A percentile compares a stretch with the other conserved stretches of the same genome.
phyloP scores from a whole-genome alignment of 2,113 vertebrate species.

The Lasiurus borealis region DNA sequence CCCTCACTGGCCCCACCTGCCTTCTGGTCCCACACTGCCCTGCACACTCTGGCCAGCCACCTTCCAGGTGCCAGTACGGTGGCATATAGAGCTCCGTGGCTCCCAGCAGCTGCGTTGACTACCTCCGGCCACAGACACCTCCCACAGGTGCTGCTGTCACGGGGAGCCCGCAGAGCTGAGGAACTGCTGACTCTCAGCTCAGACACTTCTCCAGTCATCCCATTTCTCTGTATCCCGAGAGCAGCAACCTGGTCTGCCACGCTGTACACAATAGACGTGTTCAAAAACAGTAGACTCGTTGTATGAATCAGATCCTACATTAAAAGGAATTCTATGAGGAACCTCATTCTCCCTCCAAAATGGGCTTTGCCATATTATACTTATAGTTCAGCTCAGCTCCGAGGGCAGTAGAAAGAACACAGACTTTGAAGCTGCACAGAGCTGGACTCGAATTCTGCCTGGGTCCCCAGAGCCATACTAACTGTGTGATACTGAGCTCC shows the following conservation, averaged over 20 bases:
- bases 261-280: too few relatives aligned
- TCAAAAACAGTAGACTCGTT: neutral
- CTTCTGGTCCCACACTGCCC: neutral
- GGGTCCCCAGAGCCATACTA: neutral
- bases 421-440: neutral
- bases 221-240: neutral
- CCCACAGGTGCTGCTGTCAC: neutral
- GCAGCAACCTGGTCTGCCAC: neutral
- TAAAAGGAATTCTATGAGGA: neutral
- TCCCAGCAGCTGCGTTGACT: neutral
- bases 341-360: neutral
- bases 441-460: neutral
- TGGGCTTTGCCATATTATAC: neutral
- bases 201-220: neutral
- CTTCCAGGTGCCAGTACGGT: too few relatives aligned
- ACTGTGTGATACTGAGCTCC: neutral
- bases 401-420: neutral
- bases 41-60: neutral
- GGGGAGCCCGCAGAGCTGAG: neutral
- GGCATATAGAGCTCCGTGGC: neutral
- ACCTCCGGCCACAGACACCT: neutral
- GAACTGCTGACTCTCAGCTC: neutral
- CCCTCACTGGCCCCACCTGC: neutral
- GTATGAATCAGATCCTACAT: neutral
- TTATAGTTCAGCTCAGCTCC: too few relatives aligned